phyloP scores from a whole-genome alignment of 2,797 vertebrate genomes.

The Rhodeus uyekii region DNA sequence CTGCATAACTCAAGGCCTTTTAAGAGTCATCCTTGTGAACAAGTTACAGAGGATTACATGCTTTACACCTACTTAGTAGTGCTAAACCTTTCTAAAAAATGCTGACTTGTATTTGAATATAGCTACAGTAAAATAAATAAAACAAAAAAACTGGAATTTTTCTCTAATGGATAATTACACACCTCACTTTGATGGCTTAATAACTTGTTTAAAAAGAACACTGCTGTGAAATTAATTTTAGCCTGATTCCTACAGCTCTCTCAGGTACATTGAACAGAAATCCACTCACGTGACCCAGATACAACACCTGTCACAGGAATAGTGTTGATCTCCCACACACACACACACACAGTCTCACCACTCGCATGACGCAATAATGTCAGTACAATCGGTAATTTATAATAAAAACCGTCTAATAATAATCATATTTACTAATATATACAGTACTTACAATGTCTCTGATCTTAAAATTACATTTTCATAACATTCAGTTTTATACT shows the following conservation, averaged over 20 bases:
- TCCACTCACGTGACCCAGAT: constrained; percentile 28
- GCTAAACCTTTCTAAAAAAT: not conserved
- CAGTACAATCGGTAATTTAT: not conserved
- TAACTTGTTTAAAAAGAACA: not conserved
- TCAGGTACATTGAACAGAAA: constrained; percentile 26
- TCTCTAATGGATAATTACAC: not conserved
- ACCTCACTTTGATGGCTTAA: not conserved
- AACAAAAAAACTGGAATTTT: not conserved
- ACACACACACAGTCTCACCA: no score
- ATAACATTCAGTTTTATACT: not conserved
- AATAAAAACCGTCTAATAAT: not conserved
- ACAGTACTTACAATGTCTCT: not conserved
- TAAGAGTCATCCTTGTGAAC: not conserved
- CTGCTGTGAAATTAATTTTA: not conserved
- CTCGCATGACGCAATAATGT: not conserved
- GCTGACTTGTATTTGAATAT: not conserved
- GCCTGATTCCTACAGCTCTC: not conserved
- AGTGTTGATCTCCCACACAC: not conserved
- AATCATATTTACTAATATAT: no score
- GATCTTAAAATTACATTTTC: not conserved
- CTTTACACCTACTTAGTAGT: not conserved
- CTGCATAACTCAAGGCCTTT: not conserved
- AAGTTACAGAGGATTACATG: not conserved
- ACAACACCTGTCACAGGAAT: constrained; percentile 7
- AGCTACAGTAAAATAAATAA: not conserved